A percentile compares a stretch with the other conserved stretches of the same genome.
phyloP scores from a whole-genome alignment of 2,113 vertebrate species.

The Pluvianellus socialis region DNA sequence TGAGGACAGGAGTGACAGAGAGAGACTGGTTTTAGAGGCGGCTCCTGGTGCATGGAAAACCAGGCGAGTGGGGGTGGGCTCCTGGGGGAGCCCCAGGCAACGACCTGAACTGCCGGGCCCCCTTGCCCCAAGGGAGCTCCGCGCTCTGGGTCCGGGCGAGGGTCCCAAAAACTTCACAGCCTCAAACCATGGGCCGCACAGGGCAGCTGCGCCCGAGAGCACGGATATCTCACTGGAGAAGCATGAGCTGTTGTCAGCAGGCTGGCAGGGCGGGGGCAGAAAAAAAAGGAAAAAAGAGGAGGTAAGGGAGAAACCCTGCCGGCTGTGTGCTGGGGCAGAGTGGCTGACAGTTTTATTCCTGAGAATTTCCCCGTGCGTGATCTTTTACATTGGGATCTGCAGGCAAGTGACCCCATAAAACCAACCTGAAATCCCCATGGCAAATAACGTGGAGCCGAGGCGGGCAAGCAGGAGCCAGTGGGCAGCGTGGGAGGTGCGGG shows the following conservation, averaged over 20 bases:
- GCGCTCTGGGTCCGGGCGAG: rapidly evolving
- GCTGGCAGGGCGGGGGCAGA: neutral
- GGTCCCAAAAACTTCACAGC: neutral
- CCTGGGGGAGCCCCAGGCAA: neutral
- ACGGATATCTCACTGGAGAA: neutral
- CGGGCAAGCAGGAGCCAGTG: neutral
- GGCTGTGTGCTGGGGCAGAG: slow-evolving; percentile 4
- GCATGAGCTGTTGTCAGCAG: neutral
- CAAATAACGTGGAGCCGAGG: slow-evolving; percentile 3
- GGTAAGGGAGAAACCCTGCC: neutral
- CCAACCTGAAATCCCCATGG: slow-evolving; percentile 49
- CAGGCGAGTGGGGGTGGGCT: neutral
- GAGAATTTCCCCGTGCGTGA: slow-evolving; percentile 25
- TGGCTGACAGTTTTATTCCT: slow-evolving; percentile 52
- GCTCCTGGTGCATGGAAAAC: neutral
- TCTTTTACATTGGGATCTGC: neutral
- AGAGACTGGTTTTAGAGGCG: neutral
- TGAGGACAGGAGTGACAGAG: neutral
- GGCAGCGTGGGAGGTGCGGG: rapidly evolving
- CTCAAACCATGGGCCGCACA: neutral
- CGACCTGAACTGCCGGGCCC: neutral
- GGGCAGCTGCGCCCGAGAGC: neutral
- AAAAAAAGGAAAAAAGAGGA: neutral
- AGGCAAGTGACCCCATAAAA: slow-evolving; percentile 26
- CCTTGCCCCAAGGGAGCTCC: neutral